phyloP scores from a whole-genome alignment of 2,797 vertebrate species.

The Meda fulgida region DNA sequence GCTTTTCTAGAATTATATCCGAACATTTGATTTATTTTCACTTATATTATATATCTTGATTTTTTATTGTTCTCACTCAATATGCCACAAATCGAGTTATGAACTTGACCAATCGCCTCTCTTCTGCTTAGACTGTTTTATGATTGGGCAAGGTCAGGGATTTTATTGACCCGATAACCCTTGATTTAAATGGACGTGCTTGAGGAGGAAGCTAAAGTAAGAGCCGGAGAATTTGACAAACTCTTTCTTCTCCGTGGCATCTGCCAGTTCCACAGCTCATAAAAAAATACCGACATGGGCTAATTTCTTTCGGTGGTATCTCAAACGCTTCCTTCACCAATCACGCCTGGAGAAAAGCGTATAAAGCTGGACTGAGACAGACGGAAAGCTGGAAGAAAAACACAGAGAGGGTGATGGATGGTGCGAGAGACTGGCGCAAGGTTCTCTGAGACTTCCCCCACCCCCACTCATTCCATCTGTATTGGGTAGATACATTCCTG shows the following conservation, averaged over 20 bases:
- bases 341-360: conserved; percentile 56
- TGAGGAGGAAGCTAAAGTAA: conserved; percentile 60
- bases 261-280: conserved; percentile 71
- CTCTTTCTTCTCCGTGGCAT: conserved; percentile 58
- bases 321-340: conserved; percentile 61
- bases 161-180: conserved; percentile 80
- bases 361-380: conserved; percentile 60
- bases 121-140: conserved; percentile 74
- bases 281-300: conserved; percentile 72
- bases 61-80: conserved; percentile 71
- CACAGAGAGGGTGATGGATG: conserved; percentile 56
- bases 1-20: conserved; percentile 75
- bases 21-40: conserved; percentile 72
- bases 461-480: conserved; percentile 72
- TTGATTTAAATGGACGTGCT: conserved; percentile 71
- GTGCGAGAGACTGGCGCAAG: conserved; percentile 46
- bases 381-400: conserved; percentile 70
- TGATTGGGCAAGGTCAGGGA: conserved; percentile 75
- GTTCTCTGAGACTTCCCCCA: conserved; percentile 41
- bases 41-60: conserved; percentile 60
- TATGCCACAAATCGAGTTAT: conserved; percentile 75
- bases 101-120: conserved; percentile 77
- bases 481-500: conserved; percentile 66
- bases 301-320: conserved; percentile 73
- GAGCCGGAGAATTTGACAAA: conserved; percentile 34